Conservation (phyloP, 2,113 vertebrate species). For the Hemibagrus wyckioides region DNA sequence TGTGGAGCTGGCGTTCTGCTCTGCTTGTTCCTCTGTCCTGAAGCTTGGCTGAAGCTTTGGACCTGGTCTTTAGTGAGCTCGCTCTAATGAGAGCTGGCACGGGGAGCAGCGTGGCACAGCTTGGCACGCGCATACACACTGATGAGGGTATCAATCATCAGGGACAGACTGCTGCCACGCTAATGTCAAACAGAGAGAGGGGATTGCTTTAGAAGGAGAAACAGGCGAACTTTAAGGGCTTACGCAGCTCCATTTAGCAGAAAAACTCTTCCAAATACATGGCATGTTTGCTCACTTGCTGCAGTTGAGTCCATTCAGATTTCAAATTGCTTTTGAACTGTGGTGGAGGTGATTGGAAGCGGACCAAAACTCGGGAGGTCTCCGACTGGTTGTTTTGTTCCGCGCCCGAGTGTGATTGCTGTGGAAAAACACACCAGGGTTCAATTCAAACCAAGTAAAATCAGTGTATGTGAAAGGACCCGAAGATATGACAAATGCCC, state of each 20-base stretch:
- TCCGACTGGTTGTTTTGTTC: not conserved
- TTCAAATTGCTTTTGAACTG: not conserved
- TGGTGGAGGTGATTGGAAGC: not conserved
- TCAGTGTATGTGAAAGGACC: not conserved
- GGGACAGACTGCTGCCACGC: conserved; percentile 30
- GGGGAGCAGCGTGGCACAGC: conserved; percentile 18
- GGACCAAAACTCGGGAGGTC: not conserved
- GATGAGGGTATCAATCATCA: conserved; percentile 38
- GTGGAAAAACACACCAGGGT: not conserved
- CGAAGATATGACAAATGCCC: conserved; percentile 4
- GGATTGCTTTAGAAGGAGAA: not conserved
- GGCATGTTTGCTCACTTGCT: not conserved
- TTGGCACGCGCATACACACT: conserved; percentile 14
- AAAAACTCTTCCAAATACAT: not conserved
- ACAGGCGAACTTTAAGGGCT: conserved; percentile 1
- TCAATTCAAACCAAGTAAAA: not conserved
- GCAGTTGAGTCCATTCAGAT: not conserved
- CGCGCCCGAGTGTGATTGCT: not conserved
- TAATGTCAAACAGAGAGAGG: conserved; percentile 9
- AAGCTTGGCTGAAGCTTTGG: conserved; percentile 16
- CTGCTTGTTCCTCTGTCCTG: conserved; percentile 14
- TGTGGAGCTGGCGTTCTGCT: conserved; percentile 24
- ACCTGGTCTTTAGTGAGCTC: conserved; percentile 7
- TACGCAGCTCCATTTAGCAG: not conserved
- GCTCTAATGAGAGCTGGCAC: conserved; percentile 37